Percentiles rank a stretch among this genome's conserved stretches.
Evolutionary conservation across 1,140 invertebrate species (phyloP).

Genomic region (Whitmania pigra): DNA sequence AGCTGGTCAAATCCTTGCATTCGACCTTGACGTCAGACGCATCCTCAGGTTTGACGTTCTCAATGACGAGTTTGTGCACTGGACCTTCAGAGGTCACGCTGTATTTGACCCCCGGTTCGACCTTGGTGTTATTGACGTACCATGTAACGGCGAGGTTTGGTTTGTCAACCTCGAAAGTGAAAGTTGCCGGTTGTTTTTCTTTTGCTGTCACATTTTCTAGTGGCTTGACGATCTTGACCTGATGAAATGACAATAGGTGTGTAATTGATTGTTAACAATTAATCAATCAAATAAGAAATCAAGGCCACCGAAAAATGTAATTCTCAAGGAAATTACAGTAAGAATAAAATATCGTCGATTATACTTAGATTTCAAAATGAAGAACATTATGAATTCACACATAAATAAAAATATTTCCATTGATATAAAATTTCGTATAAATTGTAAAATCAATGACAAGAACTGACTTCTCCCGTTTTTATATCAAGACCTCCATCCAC

Average conservation of each 20-base stretch:
- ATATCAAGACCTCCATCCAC: neutral
- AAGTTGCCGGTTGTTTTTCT: conserved; percentile 38
- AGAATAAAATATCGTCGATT: neutral
- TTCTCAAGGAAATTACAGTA: neutral
- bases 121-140: conserved; percentile 33
- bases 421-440: too few species aligned
- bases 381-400: too few species aligned
- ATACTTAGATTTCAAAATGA: neutral
- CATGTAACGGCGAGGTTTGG: conserved; percentile 36
- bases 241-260: conserved; percentile 24
- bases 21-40: conserved; percentile 32
- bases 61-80: conserved; percentile 33
- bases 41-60: conserved; percentile 34
- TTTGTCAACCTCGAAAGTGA: conserved; percentile 39
- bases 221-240: conserved; percentile 37
- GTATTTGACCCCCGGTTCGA: conserved; percentile 36
- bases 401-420: too few species aligned
- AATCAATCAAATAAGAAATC: too few species aligned
- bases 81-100: conserved; percentile 33
- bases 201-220: conserved; percentile 36
- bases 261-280: too few species aligned
- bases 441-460: too few species aligned
- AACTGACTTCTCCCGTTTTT: neutral
- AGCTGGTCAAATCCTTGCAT: conserved; percentile 29
- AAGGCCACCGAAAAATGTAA: too few species aligned